phyloP scores from a whole-genome alignment of 2,888 invertebrate species.

The Clusia tigrina region DNA sequence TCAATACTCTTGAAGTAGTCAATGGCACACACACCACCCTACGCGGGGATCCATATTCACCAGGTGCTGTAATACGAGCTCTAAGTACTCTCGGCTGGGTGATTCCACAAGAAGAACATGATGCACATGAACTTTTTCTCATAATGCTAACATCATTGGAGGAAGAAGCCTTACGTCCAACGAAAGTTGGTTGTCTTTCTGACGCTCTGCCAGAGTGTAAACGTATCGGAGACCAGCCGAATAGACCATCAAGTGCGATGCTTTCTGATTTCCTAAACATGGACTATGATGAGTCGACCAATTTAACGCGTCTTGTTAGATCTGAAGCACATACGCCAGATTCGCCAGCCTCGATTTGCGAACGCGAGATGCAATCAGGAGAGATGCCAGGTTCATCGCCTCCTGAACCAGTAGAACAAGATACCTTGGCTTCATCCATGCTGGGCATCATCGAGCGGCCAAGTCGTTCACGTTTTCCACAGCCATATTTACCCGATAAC shows the following conservation, averaged over 20 bases:
- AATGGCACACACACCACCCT: conserved; percentile 75
- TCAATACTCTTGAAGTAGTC: conserved; percentile 78
- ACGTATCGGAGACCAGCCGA: conserved; percentile 48
- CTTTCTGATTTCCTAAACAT: conserved; percentile 62
- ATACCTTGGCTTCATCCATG: conserved; percentile 48
- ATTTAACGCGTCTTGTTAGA: conserved; percentile 59
- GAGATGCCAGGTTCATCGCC: conserved; percentile 15
- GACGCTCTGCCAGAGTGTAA: conserved; percentile 69
- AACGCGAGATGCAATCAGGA: conserved; percentile 47
- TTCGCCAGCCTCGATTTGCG: conserved; percentile 62
- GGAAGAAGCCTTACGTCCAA: conserved; percentile 73
- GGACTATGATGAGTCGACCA: conserved; percentile 63
- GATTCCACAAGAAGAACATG: conserved; percentile 91
- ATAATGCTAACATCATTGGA: conserved; percentile 89
- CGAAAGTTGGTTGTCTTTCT: conserved; percentile 72
- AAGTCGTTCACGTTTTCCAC: conserved; percentile 55
- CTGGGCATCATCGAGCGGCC: conserved; percentile 43
- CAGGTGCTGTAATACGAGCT: conserved; percentile 76
- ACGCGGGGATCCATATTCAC: conserved; percentile 69
- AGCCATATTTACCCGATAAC: conserved; percentile 42
- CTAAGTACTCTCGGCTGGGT: conserved; percentile 82
- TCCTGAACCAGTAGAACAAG: conserved; percentile 40
- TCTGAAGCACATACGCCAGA: conserved; percentile 64
- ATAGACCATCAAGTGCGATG: conserved; percentile 68
- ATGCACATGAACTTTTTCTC: conserved; percentile 92